Base-by-base conservation (phyloP, 2,797 vertebrate species). In the Australoheros facetus region DNA sequence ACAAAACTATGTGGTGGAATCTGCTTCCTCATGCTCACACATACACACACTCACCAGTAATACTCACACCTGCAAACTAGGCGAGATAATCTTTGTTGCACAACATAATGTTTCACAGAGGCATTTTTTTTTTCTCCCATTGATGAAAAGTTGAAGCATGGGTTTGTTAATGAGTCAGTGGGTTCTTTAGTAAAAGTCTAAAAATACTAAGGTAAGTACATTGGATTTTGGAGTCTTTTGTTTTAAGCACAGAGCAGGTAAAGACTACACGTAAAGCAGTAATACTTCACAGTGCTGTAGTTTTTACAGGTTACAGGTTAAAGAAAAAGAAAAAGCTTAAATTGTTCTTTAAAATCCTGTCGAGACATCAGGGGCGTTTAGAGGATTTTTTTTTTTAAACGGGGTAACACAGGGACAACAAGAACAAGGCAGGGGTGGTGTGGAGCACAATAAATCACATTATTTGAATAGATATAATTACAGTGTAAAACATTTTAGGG, bases 1-100 rank as follows among this genome's bases (percentile, higher is more conserved):
- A 19, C 30, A 60, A 57, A 69, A 56, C 69, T 17, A 12, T 30
- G 56, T 62, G 73, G 14, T n/a, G 39, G 54, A 82, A 72, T 85
- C 70, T 73, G 70, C 62, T 75, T 88, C 69, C 78, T 66, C 58
- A 80, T 74, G 71, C 78, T 42, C 37, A 37, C 37, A 37, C 37
- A 48, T 9, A 71, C 32, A 30, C 45, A 48, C 16, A 48, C 45
- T 5, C 45, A 17, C 45, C 4, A 14, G 13, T 45, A 45, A 45
- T 45, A 45, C 62, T 66, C 17, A 48, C 4, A 48, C 16, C 14
- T 17, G 45, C 14, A 48, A 7, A 16, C 48, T 14, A 51, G 7
- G 48, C 3, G 2, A 51, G 48, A 51, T 3, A 3, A 69, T 51
- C 45, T 51, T 42, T 51, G 23, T n/a, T 69, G 26, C 10, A 51